Evolutionary conservation across 2,113 vertebrate species (phyloP).

Genomic region (Raja brachyura): DNA sequence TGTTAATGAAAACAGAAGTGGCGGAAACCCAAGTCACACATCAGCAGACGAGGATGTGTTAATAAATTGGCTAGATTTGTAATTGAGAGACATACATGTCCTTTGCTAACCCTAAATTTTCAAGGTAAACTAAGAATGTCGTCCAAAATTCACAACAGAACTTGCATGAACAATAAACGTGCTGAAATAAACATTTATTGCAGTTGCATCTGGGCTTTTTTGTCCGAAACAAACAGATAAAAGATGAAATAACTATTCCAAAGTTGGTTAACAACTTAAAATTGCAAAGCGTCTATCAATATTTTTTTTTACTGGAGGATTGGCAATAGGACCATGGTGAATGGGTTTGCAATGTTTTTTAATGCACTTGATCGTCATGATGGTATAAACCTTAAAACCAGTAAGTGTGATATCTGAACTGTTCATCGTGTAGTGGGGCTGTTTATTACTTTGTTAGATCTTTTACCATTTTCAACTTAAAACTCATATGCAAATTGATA

Average conservation of each 20-base stretch:
- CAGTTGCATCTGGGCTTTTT: background rate
- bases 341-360: background rate
- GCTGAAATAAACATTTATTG: background rate
- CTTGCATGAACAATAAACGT: background rate
- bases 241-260: background rate
- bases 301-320: too few relatives aligned
- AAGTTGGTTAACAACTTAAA: background rate
- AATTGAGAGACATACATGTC: too few relatives aligned
- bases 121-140: background rate
- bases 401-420: background rate
- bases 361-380: background rate
- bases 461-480: background rate
- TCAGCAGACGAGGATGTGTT: background rate
- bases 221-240: background rate
- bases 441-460: background rate
- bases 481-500: background rate
- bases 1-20: constrained; percentile 37
- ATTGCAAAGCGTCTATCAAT: background rate
- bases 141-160: constrained; percentile 1
- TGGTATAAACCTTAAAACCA: background rate
- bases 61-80: background rate
- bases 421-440: background rate
- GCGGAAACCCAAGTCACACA: background rate
- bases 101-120: background rate
- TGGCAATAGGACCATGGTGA: background rate